Evolutionary conservation across 2,113 vertebrate species (phyloP), one percentile per base, ranked within the genome.

Genomic region (Rhegmatorhina hoffmannsi): DNA sequence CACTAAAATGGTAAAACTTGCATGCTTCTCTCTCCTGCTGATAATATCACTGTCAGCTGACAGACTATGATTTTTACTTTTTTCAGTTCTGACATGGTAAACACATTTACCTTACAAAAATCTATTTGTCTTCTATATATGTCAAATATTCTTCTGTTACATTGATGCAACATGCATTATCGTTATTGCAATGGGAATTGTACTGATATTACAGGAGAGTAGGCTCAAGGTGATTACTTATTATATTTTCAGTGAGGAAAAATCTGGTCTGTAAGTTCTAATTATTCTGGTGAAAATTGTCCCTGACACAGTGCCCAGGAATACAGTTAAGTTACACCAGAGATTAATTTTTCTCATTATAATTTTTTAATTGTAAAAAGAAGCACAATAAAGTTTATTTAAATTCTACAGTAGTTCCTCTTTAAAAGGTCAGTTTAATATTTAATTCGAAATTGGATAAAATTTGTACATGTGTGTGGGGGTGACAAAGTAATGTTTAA

Each of bases 221-320:
- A 77, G 33, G 29, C 55, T 96, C 47, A 95, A 92, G 72, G 67
- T 96, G 94, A 94, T 93, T 95, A 80, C 53, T 89, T 91, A 87
- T 58, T 87, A 76, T 74, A 80, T 95, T 95, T 91, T 88, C 84
- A 92, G 31, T 59, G 67, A 90, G 69, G 50, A 85, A 53, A 85
- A 90, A 91, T 63, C 72, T 77, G 34, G 23, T 80, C 55, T 62
- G 46, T 75, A 88, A 43, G 14, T 91, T 88, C 78, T 88, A 95
- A 94, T 93, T 96, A 92, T 91, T 79, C 63, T 78, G 24, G 56
- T 74, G 88, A 94, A 83, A 93, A 75, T 52, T 90, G 47, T 77
- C 72, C 26, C 82, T 88, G 72, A 91, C 72, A 86, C 44, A 70
- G 29, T 80, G 68, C 34, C 44, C 38, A 78, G 43, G 52, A 95